These are phyloP conservation scores for Antrozous pallidus DNA, from an alignment of 2,797 vertebrate species.

Conservation along the genomic window DNA sequence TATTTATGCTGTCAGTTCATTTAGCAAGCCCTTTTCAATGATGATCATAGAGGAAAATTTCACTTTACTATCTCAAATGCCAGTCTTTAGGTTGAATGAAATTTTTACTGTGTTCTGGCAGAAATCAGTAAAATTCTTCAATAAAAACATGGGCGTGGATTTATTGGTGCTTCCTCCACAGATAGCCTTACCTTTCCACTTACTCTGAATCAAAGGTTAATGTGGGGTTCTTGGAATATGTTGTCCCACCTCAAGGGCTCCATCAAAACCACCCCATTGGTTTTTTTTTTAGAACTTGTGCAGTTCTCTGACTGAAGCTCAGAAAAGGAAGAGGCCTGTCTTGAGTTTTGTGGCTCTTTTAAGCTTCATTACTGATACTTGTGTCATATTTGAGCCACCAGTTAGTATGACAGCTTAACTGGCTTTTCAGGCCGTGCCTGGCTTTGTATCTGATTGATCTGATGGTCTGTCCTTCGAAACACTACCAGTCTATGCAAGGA, in stretches of 20 bases:
- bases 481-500: background rate
- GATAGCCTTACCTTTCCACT: background rate
- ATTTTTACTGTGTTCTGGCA: background rate
- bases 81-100: background rate
- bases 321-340: background rate
- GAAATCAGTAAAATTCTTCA: slow-evolving; percentile 17
- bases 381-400: background rate
- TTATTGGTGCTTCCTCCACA: background rate
- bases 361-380: background rate
- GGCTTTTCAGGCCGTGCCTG: background rate
- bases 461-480: background rate
- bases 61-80: background rate
- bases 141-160: background rate
- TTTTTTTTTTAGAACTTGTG: background rate
- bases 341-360: background rate
- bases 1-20: background rate
- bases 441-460: background rate
- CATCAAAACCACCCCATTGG: background rate
- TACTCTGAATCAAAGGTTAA: background rate
- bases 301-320: background rate
- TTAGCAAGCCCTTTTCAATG: slow-evolving; percentile 3
- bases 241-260: background rate
- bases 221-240: background rate
- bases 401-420: background rate
- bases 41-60: background rate